A percentile compares a stretch with the other conserved stretches of the same genome.
These are phyloP conservation scores for Prosapia bicincta DNA, from an alignment of 2,888 invertebrate species.

Conservation along the genomic window DNA sequence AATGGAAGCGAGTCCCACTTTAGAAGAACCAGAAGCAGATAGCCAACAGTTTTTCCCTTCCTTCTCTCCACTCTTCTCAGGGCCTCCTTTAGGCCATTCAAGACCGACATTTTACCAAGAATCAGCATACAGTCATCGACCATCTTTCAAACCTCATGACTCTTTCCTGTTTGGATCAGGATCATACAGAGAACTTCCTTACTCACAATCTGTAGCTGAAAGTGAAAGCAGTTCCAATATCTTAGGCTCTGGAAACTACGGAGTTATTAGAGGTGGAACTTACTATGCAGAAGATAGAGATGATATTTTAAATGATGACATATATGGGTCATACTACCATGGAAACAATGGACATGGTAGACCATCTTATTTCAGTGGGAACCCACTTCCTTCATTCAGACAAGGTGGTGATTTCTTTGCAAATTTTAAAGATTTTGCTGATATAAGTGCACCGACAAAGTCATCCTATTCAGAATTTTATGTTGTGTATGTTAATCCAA, in stretches of 20 bases:
- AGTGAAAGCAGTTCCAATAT: conserved; percentile 44
- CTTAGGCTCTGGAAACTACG: conserved; percentile 81
- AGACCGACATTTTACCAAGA: conserved; percentile 58
- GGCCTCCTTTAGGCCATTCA: conserved; percentile 59
- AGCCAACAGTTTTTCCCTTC: conserved; percentile 64
- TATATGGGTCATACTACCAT: conserved; percentile 52
- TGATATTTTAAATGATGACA: conserved; percentile 21
- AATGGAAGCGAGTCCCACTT: conserved; percentile 6
- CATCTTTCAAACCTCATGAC: conserved; percentile 45
- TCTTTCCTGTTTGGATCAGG: conserved; percentile 42
- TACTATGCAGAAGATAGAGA: conserved; percentile 66
- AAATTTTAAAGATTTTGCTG: conserved; percentile 86
- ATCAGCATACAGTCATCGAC: conserved; percentile 59
- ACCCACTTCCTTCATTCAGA: conserved; percentile 49
- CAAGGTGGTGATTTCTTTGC: conserved; percentile 69
- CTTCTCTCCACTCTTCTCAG: conserved; percentile 63
- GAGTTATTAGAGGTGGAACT: conserved; percentile 81
- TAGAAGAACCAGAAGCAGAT: conserved; percentile 27
- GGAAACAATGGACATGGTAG: conserved; percentile 70
- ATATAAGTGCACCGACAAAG: conserved; percentile 80
- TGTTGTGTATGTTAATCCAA: conserved; percentile 80
- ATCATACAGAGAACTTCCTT: conserved; percentile 41
- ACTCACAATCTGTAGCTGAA: conserved; percentile 26
- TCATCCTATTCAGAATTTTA: conserved; percentile 79
- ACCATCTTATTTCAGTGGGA: conserved; percentile 60